Evolutionary conservation across 2,888 invertebrate genomes (phyloP).

Genomic region (Plebejus argus): DNA sequence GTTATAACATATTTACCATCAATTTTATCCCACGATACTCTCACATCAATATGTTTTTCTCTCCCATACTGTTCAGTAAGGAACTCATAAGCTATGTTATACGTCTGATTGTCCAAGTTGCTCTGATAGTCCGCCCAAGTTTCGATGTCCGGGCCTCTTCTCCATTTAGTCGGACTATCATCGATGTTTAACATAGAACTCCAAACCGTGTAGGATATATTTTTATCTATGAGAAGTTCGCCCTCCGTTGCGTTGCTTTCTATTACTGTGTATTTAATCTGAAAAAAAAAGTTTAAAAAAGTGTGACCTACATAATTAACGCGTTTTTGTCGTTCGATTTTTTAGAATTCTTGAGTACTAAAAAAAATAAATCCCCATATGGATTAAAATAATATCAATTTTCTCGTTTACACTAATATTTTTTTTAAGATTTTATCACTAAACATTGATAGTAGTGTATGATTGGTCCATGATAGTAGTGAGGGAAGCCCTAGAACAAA

Average conservation of each 20-base stretch:
- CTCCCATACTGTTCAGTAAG: constrained; percentile 36
- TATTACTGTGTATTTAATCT: constrained; percentile 47
- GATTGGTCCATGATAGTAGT: too few species aligned
- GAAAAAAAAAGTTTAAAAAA: constrained; percentile 29
- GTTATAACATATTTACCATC: constrained; percentile 50
- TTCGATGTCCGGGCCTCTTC: constrained; percentile 44
- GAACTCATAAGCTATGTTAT: constrained; percentile 41
- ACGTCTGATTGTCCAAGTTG: constrained; percentile 36
- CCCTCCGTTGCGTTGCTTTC: constrained; percentile 36
- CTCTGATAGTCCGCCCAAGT: constrained; percentile 39
- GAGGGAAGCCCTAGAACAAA: too few species aligned
- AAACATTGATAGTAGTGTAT: too few species aligned
- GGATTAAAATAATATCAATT: too few species aligned
- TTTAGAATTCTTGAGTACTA: too few species aligned
- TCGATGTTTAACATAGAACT: constrained; percentile 44
- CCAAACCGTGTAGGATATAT: constrained; percentile 49
- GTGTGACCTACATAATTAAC: not conserved
- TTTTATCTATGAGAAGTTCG: constrained; percentile 35
- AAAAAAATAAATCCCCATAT: too few species aligned
- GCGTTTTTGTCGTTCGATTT: not conserved
- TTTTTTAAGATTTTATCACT: too few species aligned
- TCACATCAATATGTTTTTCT: constrained; percentile 40
- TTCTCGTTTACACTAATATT: too few species aligned
- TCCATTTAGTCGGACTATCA: constrained; percentile 50
- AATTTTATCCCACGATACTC: constrained; percentile 48